Conservation (phyloP, 2,797 vertebrate genomes). For the Discoglossus pictus region DNA sequence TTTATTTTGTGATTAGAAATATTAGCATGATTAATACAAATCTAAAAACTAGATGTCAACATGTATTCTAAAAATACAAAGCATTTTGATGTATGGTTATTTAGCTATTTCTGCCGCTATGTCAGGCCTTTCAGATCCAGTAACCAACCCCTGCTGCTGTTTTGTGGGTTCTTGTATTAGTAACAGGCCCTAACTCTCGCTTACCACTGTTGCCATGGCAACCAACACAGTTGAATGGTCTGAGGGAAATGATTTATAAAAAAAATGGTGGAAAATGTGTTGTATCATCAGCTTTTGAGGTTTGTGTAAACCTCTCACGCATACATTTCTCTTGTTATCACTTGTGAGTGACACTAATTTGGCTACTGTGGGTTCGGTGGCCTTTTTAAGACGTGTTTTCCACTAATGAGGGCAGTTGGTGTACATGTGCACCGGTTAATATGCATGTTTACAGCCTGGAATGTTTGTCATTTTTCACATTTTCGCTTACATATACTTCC, state of each 20-base stretch:
- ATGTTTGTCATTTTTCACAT: too few relatives aligned
- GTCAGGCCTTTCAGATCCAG: constrained; percentile 16
- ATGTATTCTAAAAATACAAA: constrained; percentile 11
- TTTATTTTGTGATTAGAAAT: too few relatives aligned
- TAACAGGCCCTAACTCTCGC: constrained; percentile 20
- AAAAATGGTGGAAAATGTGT: neutral
- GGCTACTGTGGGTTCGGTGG: constrained; percentile 27
- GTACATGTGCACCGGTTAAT: constrained; percentile 8
- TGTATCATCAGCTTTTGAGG: constrained; percentile 20
- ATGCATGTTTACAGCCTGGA: constrained; percentile 17
- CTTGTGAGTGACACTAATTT: constrained; percentile 49
- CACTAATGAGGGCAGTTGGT: constrained; percentile 29
- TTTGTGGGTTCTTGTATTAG: constrained; percentile 8
- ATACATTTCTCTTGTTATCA: constrained; percentile 27
- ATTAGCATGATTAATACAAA: too few relatives aligned
- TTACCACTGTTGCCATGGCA: constrained; percentile 40
- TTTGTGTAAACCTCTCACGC: constrained; percentile 29
- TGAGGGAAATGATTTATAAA: constrained; percentile 23
- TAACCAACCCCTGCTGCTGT: constrained; percentile 8
- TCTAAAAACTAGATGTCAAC: too few relatives aligned
- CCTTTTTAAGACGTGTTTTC: constrained; percentile 26
- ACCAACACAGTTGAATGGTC: constrained; percentile 9
- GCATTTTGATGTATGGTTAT: neutral
- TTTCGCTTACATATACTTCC: too few relatives aligned
- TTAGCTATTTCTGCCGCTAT: neutral